Evolutionary conservation across 1,140 invertebrate species (phyloP), one percentile per base, ranked within the genome.

Genomic region (Drosophila bocki): DNA sequence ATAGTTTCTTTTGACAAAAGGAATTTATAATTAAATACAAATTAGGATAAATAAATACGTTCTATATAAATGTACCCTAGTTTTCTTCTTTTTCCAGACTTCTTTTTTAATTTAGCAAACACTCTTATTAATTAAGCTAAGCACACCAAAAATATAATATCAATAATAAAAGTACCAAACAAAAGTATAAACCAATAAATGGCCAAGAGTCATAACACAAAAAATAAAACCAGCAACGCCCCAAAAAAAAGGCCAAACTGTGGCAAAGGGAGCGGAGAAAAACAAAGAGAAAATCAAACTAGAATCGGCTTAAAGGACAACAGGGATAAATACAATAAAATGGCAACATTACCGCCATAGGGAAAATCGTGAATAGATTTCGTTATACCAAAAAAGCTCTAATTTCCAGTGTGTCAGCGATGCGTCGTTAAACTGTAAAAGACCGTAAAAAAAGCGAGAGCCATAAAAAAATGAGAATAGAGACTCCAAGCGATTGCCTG

Each of bases 361-460:
- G 53, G 48, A 54, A 77, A 86, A 84, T 86, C 83, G 80, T 86
- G 82, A 86, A 86, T 86, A 85, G 82, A 85, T 85, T 85, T 50
- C n/a, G 22, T 39, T 22, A 39, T 22, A 22, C 33, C 41, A 2
- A 59, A 15, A 22, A 57, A 69, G 48, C 19, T 69, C 65, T 37
- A 41, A 45, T 45, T 65, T 54, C 17, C 22, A 26, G 32, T 88
- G 64, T 84, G 77, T 69, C 84, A 88, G 81, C 84, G 82, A 90
- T 90, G 85, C 71, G 81, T 90, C 85, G 85, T 90, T 90, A 90
- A 90, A 85, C 85, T 90, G 85, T 82, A 84, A 90, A 90, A 77
- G 85, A 79, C 85, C 81, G 85, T 90, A 90, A 90, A 86, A 78
- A 85, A 80, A 67, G 53, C 56, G 44, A 58, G 51, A 58, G 51